Evolutionary conservation across 2,797 vertebrate species (phyloP).

Genomic region (Danio tinwini): DNA sequence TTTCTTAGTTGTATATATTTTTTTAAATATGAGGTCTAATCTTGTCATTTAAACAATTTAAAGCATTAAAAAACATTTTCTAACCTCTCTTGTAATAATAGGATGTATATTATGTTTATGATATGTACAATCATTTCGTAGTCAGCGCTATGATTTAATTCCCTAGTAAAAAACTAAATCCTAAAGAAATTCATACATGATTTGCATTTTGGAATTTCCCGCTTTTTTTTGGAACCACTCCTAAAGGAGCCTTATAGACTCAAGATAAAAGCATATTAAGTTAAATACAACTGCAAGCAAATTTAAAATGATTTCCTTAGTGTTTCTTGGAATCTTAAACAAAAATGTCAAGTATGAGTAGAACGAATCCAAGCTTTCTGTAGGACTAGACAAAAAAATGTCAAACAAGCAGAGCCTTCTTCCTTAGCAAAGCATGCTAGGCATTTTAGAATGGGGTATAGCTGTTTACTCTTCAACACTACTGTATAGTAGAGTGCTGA

Average conservation of each 20-base stretch:
- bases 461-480: constrained; percentile 14
- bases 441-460: neutral
- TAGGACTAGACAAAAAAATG: neutral
- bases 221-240: neutral
- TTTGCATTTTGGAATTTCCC: neutral
- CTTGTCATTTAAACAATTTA: neutral
- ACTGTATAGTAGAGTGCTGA: constrained; percentile 2
- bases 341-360: neutral
- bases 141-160: neutral
- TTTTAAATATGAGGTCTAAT: neutral
- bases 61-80: neutral
- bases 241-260: neutral
- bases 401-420: neutral
- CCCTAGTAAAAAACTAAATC: neutral
- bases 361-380: neutral
- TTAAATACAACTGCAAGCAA: neutral
- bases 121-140: neutral
- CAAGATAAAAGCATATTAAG: neutral
- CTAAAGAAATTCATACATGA: neutral
- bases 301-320: neutral
- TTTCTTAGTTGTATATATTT: neutral
- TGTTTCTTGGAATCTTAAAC: neutral
- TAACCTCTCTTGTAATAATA: constrained; percentile 20
- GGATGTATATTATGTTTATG: neutral
- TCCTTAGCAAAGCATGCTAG: neutral